phyloP scores from a whole-genome alignment of 2,797 vertebrate genomes.

The Nothura maculosa region DNA sequence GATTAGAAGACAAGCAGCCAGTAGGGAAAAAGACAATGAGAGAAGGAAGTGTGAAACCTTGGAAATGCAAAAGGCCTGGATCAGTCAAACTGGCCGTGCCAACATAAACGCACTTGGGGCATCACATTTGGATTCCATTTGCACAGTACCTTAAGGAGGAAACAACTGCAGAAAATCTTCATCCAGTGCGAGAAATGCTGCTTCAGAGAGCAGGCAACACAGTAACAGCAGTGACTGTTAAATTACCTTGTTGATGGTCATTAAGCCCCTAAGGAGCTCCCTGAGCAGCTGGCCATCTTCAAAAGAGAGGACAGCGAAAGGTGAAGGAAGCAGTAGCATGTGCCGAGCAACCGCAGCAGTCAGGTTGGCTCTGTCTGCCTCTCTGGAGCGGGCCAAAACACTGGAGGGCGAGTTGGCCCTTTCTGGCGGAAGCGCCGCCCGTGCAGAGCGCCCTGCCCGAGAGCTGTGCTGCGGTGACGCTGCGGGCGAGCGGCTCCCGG shows the following conservation, averaged over 20 bases:
- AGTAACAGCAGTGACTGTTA: not conserved
- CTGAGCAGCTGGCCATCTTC: not conserved
- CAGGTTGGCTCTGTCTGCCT: not conserved
- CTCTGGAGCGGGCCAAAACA: not conserved
- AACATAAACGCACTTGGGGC: not conserved
- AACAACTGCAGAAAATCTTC: not conserved
- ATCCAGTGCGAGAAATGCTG: accelerated
- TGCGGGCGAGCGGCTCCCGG: not conserved
- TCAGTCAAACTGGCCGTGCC: not conserved
- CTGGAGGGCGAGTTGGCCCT: accelerated
- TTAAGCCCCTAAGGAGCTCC: not conserved
- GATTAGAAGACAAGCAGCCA: not conserved
- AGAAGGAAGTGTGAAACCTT: not conserved
- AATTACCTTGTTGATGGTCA: not conserved
- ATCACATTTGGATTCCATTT: not conserved
- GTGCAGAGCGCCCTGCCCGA: accelerated
- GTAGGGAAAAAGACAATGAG: not conserved
- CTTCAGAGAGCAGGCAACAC: not conserved
- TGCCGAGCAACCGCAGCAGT: not conserved
- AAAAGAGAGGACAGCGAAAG: not conserved
- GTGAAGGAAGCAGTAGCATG: not conserved
- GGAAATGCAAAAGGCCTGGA: not conserved
- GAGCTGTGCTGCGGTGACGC: accelerated
- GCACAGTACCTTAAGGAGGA: not conserved
- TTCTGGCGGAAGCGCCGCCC: not conserved